Evolutionary conservation across 2,888 invertebrate genomes (phyloP), one percentile per base, ranked within the genome.

Genomic region (Cephus runcator): DNA sequence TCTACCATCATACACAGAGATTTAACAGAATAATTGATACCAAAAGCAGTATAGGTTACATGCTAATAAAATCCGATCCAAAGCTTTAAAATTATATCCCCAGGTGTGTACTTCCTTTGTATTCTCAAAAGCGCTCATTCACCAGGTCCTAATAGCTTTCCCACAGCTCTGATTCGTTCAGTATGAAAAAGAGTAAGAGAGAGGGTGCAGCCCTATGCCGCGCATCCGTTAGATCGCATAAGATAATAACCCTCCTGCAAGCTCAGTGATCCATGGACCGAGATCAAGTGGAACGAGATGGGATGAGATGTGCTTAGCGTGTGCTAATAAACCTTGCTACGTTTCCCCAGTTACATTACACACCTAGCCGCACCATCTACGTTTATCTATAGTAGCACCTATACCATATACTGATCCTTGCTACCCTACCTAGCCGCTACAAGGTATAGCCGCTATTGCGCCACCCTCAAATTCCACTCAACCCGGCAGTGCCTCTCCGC

Each of bases 291-390:
- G 86, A 90, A 89, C 88, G 87, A 87, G 87, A 87, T 87, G 87
- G 88, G 88, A 86, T 88, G 34, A 30, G 71, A 56, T 23, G 56
- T 86, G 86, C 87, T 83, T 86, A 86, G 86, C 88, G 86, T 90
- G 86, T 86, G 87, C 90, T 91, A 91, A 91, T 91, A 91, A 90
- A 91, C 89, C 89, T 87, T 82, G 84, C 85, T 86, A 86, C 87
- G 89, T 88, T 88, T 88, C 88, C 89, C 88, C 84, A 86, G 88
- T 88, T 89, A 89, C 86, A 88, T 87, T 86, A 86, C 85, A 84
- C 83, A 79, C 81, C 78, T 80, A 56, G 56, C 30, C n/a, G 69
- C 76, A 78, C 75, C 78, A 77, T 77, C 77, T 80, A 77, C 75
- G 40, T 34, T 33, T 11, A 31, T 34, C 71, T 56, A 56, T 23